Evolutionary conservation across 2,113 vertebrate species (phyloP).

Genomic region (Okapia johnstoni): DNA sequence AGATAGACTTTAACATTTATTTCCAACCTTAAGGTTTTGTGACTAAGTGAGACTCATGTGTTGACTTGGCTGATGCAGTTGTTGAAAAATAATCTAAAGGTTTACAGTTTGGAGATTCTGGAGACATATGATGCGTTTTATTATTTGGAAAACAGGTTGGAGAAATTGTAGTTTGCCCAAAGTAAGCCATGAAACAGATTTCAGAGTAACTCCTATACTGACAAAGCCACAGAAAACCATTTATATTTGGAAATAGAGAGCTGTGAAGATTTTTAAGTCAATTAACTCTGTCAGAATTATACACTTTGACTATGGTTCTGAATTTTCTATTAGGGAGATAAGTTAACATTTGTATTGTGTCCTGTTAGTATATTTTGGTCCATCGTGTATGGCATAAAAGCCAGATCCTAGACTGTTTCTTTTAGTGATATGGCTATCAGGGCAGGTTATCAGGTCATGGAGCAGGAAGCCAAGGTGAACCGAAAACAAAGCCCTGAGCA

Average conservation of each 20-base stretch:
- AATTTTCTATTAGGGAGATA: not conserved
- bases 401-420: not conserved
- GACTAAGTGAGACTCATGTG: not conserved
- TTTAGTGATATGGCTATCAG: not conserved
- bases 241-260: not conserved
- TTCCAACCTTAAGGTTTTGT: not conserved
- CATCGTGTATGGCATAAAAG: not conserved
- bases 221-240: not conserved
- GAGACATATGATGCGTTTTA: not conserved
- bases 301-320: not conserved
- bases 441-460: not conserved
- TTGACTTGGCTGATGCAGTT: not conserved
- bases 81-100: not conserved
- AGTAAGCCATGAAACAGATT: not conserved
- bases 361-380: not conserved
- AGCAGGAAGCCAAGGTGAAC: not conserved
- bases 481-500: not conserved
- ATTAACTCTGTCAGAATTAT: not conserved
- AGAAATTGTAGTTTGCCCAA: not conserved
- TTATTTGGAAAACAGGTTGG: not conserved
- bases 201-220: not conserved
- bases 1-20: not conserved
- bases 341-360: not conserved
- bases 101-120: not conserved
- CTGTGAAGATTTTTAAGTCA: not conserved